These are phyloP conservation scores for Oxyura jamaicensis DNA, from an alignment of 2,113 vertebrate species.

Conservation along the genomic window DNA sequence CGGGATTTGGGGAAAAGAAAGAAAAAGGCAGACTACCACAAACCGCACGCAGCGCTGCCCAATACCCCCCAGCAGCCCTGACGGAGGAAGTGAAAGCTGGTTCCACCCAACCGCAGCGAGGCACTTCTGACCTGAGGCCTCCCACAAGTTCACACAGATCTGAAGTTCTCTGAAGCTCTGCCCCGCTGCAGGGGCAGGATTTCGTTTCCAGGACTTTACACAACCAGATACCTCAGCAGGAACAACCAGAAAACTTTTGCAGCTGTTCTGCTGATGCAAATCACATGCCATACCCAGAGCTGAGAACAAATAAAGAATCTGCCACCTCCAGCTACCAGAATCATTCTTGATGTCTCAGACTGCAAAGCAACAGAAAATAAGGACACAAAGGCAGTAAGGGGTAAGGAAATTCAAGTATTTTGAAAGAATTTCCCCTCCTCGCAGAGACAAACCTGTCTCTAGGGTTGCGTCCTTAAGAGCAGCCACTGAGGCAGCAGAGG, in stretches of 20 bases:
- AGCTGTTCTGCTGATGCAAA: neutral
- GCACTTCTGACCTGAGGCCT: neutral
- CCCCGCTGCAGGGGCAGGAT: neutral
- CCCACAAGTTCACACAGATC: neutral
- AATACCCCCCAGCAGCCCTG: neutral
- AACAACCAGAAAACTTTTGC: neutral
- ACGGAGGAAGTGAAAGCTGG: neutral
- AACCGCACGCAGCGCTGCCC: neutral
- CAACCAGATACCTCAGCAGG: neutral
- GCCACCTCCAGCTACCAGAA: neutral
- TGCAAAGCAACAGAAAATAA: slow-evolving; percentile 39
- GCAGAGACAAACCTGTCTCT: neutral
- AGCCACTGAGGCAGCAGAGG: neutral
- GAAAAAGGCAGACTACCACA: neutral
- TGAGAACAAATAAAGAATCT: neutral
- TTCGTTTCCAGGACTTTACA: neutral
- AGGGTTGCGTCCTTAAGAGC: neutral
- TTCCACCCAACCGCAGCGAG: neutral
- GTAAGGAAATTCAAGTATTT: neutral
- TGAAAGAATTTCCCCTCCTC: neutral
- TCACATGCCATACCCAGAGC: neutral
- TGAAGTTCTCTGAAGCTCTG: neutral
- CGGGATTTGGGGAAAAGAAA: neutral
- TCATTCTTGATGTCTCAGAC: neutral
- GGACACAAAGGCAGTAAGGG: neutral